These are phyloP conservation scores for Eidolon helvum DNA, from an alignment of 2,113 vertebrate species.

Conservation along the genomic window DNA sequence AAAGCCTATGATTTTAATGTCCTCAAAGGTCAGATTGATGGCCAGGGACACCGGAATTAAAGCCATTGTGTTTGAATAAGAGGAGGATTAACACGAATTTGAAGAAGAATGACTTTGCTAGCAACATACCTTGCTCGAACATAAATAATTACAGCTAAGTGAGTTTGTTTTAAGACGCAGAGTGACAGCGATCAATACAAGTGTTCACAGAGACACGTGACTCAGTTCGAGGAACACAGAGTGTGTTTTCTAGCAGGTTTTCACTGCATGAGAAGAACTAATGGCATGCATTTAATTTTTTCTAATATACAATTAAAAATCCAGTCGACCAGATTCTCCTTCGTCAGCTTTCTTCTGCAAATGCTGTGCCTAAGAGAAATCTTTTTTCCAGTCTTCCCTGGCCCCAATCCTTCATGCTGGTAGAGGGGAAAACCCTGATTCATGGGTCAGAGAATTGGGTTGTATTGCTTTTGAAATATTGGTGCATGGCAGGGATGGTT, in stretches of 20 bases:
- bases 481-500: constrained; percentile 51
- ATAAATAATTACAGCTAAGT: not conserved
- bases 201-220: not conserved
- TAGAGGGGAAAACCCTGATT: constrained; percentile 55
- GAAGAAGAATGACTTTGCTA: not conserved
- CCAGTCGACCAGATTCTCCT: not conserved
- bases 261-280: not conserved
- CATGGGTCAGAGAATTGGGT: constrained; percentile 67
- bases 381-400: not conserved
- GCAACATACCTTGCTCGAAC: not conserved
- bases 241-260: not conserved
- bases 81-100: not conserved
- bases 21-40: not conserved
- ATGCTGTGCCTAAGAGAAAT: constrained; percentile 24
- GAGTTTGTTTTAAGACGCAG: not conserved
- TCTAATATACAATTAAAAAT: constrained; percentile 57
- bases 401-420: constrained; percentile 61
- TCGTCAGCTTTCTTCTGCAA: constrained; percentile 46
- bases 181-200: not conserved
- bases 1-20: not conserved
- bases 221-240: not conserved
- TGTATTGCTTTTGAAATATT: constrained; percentile 70
- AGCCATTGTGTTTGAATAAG: not conserved
- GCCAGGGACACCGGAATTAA: not conserved
- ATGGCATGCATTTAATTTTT: not conserved